These are phyloP conservation scores for Nomada ruficornis DNA, from an alignment of 2,888 invertebrate species.

Conservation along the genomic window DNA sequence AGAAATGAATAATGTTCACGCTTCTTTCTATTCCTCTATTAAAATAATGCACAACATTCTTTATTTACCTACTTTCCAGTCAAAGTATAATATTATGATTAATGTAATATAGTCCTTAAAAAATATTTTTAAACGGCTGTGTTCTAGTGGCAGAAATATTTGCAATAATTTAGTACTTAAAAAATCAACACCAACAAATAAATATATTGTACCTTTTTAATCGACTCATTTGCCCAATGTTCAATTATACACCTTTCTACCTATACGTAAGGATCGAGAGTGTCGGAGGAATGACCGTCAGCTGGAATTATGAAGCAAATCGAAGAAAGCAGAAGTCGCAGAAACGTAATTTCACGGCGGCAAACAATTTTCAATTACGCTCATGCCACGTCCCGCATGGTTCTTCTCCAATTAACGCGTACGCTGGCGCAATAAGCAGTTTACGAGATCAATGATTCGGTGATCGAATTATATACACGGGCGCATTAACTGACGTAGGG, in stretches of 20 bases:
- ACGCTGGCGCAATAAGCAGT: constrained; percentile 48
- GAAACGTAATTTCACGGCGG: constrained; percentile 1
- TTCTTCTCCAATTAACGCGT: constrained; percentile 38
- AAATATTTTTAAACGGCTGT: too few species aligned
- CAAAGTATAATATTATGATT: too few species aligned
- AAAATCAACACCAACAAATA: too few species aligned
- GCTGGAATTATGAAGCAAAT: background rate
- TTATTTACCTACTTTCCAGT: too few species aligned
- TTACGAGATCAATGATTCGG: constrained; percentile 56
- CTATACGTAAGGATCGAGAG: background rate
- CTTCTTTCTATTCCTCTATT: too few species aligned
- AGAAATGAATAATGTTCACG: too few species aligned
- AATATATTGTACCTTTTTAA: background rate
- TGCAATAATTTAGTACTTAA: too few species aligned
- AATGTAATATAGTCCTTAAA: too few species aligned
- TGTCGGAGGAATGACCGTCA: background rate
- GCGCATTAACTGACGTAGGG: constrained; percentile 58
- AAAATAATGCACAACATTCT: too few species aligned
- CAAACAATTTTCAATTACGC: constrained; percentile 51
- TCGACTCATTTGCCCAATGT: background rate
- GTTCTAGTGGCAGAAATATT: too few species aligned
- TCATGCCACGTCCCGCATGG: background rate
- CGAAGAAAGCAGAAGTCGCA: background rate
- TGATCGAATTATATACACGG: constrained; percentile 64
- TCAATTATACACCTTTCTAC: too few species aligned